These are phyloP conservation scores for Motacilla tschutschensis DNA, from an alignment of 2,113 vertebrate genomes.

Conservation along the genomic window DNA sequence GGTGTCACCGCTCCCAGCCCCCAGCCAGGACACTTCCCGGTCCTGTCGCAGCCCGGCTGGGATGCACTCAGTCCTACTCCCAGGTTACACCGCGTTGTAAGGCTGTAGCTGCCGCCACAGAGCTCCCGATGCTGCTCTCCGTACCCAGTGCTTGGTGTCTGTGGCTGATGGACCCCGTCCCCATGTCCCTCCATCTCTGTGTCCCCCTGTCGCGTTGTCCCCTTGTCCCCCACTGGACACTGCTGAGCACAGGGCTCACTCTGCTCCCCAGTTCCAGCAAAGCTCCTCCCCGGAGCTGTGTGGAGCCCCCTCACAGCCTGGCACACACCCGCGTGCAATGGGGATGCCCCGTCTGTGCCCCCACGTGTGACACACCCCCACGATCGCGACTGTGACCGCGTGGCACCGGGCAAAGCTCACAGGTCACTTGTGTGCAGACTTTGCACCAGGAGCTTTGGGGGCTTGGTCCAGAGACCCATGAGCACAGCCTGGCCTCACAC, in stretches of 20 bases:
- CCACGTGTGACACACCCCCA: fast-evolving
- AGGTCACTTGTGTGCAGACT: fast-evolving
- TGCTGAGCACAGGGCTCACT: neutral
- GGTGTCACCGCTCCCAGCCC: neutral
- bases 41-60: fast-evolving
- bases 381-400: fast-evolving
- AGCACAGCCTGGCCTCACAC: neutral
- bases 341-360: fast-evolving
- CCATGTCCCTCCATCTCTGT: neutral
- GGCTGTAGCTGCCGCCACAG: neutral
- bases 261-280: neutral
- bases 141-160: too few species aligned
- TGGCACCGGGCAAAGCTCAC: fast-evolving
- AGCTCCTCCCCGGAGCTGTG: fast-evolving
- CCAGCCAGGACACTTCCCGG: neutral
- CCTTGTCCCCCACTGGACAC: neutral
- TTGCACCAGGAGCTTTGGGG: neutral
- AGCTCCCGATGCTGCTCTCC: neutral
- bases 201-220: neutral
- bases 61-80: neutral
- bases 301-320: fast-evolving
- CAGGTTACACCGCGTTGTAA: neutral
- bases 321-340: fast-evolving
- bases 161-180: neutral
- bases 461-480: fast-evolving